These are phyloP conservation scores for Drosophila equinoxialis DNA, from an alignment of 1,140 invertebrate genomes.

Conservation along the genomic window DNA sequence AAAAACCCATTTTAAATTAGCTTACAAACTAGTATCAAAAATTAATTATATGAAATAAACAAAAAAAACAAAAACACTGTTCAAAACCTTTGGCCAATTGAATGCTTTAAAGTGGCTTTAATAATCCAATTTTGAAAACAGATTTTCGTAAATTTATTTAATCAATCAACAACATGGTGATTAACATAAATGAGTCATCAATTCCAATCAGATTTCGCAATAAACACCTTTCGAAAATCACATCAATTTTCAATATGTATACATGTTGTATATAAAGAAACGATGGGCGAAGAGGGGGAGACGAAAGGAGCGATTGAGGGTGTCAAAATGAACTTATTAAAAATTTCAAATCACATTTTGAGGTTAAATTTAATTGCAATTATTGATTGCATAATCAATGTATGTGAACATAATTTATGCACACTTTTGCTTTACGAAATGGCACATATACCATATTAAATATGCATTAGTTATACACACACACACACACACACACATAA, in stretches of 20 bases:
- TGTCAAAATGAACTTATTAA: constrained; percentile 1
- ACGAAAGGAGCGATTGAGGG: no score
- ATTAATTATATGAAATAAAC: no score
- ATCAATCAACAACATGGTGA: background rate
- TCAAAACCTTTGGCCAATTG: no score
- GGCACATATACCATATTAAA: constrained; percentile 66
- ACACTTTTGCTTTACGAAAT: constrained; percentile 43
- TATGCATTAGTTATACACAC: constrained; percentile 61
- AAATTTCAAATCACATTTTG: constrained; percentile 7
- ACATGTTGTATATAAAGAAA: no score
- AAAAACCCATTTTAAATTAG: no score
- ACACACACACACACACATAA: no score
- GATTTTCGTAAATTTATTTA: background rate
- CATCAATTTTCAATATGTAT: background rate
- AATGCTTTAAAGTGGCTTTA: no score
- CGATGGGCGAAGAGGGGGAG: no score
- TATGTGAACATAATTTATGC: constrained; percentile 38
- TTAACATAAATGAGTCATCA: background rate
- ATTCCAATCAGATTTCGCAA: background rate
- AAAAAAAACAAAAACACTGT: no score
- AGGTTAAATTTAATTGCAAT: constrained; percentile 38
- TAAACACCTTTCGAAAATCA: constrained; percentile 1
- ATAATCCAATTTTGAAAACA: background rate
- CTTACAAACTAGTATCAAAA: no score
- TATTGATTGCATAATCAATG: constrained; percentile 52